phyloP scores from a whole-genome alignment of 2,888 invertebrate genomes.

The Harpagoxenus sublaevis region DNA sequence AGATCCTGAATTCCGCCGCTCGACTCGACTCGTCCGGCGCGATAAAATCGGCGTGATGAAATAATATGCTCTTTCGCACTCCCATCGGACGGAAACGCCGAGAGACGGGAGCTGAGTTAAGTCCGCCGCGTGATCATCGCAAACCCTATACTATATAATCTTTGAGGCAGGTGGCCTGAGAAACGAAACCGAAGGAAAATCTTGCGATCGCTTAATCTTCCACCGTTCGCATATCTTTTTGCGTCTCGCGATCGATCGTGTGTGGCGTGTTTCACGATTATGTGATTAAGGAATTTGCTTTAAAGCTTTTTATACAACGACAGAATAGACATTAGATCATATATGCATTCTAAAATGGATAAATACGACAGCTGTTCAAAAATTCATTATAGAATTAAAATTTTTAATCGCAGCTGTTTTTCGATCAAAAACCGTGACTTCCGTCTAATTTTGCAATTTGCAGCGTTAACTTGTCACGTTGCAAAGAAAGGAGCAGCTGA shows the following conservation, averaged over 20 bases:
- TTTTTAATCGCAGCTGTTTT: background rate
- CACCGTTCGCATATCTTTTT: background rate
- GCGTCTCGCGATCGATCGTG: slow-evolving; percentile 2
- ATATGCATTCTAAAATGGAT: background rate
- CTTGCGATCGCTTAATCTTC: background rate
- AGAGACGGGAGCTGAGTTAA: slow-evolving; percentile 34
- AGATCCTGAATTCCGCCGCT: slow-evolving; percentile 60
- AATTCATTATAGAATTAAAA: background rate
- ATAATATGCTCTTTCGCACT: slow-evolving; percentile 58
- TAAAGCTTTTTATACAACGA: background rate
- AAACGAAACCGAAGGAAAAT: background rate
- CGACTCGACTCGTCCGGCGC: background rate
- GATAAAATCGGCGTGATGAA: slow-evolving; percentile 35
- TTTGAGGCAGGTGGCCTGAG: background rate
- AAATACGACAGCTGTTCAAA: background rate
- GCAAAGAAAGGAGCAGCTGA: background rate
- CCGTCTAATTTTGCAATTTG: background rate
- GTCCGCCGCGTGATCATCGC: slow-evolving; percentile 31
- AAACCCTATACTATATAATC: background rate
- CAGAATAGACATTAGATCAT: background rate
- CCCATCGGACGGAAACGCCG: slow-evolving; percentile 48
- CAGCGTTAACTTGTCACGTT: background rate
- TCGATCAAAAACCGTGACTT: background rate
- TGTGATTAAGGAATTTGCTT: background rate
- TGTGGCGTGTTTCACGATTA: background rate